Base-by-base conservation (phyloP, 2,797 vertebrate genomes). In the Darevskia mixta region DNA sequence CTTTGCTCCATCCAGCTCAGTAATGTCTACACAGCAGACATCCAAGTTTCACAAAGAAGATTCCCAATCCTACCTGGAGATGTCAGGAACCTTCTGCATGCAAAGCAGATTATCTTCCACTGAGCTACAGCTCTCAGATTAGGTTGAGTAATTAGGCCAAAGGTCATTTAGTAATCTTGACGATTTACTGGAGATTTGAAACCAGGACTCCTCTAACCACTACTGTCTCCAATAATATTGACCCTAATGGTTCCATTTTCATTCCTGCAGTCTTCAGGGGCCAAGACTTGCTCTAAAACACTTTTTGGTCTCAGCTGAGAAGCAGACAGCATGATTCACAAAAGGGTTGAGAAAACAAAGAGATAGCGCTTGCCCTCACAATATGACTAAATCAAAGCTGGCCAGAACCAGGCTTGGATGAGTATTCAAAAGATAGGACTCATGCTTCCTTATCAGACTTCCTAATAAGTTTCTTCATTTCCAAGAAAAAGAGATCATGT, bases 381-480 rank as follows among this genome's bases (percentile, higher is more conserved):
- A 73, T 32, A 45, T 85, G 18, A 77, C 61, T 41, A 27, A 85
- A 85, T 64, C 55, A 43, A 5, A 35, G 2, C 11, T 17, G 25
- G 66, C 27, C 23, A 29, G 15, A 73, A n/a, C 80, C 45, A 29
- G 9, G 29, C 25, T 3, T 25, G 7, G 72, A 17, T 35, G 13
- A 69, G 35, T 35, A 69, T 69, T 79, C 23, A 71, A 64, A 45
- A 87, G 27, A 81, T 43, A 80, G 9, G 43, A 23, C 41, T 55
- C 25, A 23, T 80, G 32, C 25, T n/a, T 41, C 29, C 35, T 72
- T 72, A 73, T 29, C 35, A 45, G 35, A 32, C 29, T 76, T 67
- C 58, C 29, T 85, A 49, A 43, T 35, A 55, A 32, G 27, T 71
- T 58, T 69, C 77, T 86, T 79, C 77, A 72, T 86, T 86, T 43